These are phyloP conservation scores for Euleptes europaea DNA, from an alignment of 2,113 vertebrate species.

Conservation along the genomic window DNA sequence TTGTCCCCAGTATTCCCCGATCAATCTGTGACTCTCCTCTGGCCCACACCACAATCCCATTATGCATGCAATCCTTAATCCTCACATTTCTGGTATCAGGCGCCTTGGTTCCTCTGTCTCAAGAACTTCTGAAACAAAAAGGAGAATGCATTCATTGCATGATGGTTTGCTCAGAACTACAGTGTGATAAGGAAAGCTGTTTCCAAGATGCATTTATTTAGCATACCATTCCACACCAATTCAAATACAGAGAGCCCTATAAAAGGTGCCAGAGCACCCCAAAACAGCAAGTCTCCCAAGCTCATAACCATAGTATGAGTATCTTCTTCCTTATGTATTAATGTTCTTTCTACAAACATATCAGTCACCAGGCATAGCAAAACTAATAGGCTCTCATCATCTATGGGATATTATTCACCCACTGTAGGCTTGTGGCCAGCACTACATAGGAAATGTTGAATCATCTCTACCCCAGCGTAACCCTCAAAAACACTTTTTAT, in stretches of 20 bases:
- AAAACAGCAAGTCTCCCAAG: not conserved
- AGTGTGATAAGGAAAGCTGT: not conserved
- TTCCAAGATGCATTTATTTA: not conserved
- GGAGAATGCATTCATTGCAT: not conserved
- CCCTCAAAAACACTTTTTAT: not conserved
- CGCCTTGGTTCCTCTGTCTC: not conserved
- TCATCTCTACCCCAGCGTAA: not conserved
- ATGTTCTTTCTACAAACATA: no score
- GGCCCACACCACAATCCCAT: not conserved
- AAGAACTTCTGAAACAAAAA: conserved; percentile 23
- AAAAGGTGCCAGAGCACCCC: not conserved
- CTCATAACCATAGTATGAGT: not conserved
- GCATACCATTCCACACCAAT: not conserved
- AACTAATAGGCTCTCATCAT: no score
- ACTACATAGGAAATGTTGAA: not conserved
- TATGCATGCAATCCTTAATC: accelerated
- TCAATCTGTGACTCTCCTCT: not conserved
- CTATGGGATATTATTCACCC: not conserved
- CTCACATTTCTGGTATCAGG: conserved; percentile 42
- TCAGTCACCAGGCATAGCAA: not conserved
- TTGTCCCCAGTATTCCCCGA: not conserved
- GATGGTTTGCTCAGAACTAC: not conserved
- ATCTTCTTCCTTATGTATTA: no score
- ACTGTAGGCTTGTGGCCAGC: not conserved
- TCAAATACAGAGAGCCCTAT: not conserved